These are phyloP conservation scores for Elymnias hypermnestra DNA, from an alignment of 1,140 invertebrate species.

Conservation along the genomic window DNA sequence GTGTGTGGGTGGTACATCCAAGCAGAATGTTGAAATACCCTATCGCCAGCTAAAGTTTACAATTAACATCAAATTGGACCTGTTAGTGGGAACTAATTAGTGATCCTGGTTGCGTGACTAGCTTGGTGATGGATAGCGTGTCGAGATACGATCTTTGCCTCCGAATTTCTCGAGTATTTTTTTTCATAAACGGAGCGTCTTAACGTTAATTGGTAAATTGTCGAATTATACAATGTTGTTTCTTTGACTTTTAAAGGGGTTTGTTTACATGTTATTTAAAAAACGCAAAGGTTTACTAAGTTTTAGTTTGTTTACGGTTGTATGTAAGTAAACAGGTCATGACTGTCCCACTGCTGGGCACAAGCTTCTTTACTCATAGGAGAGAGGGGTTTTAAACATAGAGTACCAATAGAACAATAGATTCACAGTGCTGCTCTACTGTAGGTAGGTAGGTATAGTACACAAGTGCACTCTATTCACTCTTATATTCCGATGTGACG, in stretches of 20 bases:
- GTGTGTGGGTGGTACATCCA: background rate
- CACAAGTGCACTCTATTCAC: too few species aligned
- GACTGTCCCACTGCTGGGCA: too few species aligned
- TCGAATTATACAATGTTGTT: conserved; percentile 59
- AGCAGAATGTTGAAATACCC: background rate
- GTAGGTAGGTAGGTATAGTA: too few species aligned
- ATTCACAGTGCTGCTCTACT: too few species aligned
- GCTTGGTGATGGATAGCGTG: conserved; percentile 55
- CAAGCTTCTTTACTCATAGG: too few species aligned
- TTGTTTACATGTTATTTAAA: conserved; percentile 4
- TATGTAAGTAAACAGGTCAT: too few species aligned
- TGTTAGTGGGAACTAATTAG: conserved; percentile 45
- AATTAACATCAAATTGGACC: conserved; percentile 39
- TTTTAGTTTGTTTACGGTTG: background rate
- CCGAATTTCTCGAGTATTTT: conserved; percentile 59
- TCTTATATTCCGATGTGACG: too few species aligned
- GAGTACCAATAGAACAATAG: too few species aligned
- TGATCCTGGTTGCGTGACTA: conserved; percentile 47
- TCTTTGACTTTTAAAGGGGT: conserved; percentile 52
- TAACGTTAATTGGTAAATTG: conserved; percentile 47
- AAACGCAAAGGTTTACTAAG: background rate
- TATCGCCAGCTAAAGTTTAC: conserved; percentile 1
- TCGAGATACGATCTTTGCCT: conserved; percentile 51
- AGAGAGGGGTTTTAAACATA: too few species aligned
- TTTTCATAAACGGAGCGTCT: conserved; percentile 35